These are phyloP conservation scores for Drosophila algonquin DNA, from an alignment of 2,888 invertebrate genomes.

Conservation along the genomic window DNA sequence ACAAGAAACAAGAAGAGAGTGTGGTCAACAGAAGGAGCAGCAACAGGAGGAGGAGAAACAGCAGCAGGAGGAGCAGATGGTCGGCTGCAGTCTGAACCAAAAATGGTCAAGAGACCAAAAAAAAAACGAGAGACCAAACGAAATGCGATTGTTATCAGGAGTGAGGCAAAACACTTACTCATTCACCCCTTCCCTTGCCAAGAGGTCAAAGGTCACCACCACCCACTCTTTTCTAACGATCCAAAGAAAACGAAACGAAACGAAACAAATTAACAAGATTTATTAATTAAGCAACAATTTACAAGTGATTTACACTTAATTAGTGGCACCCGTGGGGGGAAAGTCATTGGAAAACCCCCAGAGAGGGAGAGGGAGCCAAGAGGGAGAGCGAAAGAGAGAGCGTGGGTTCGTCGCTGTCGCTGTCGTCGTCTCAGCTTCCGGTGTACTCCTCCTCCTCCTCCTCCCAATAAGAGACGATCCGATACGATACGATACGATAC, in stretches of 20 bases:
- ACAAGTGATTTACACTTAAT: constrained; percentile 79
- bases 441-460: constrained; percentile 14
- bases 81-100: constrained; percentile 5
- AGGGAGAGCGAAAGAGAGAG: neutral
- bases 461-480: no score
- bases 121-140: constrained; percentile 8
- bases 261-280: constrained; percentile 58
- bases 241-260: neutral
- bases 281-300: constrained; percentile 69
- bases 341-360: constrained; percentile 13
- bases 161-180: neutral
- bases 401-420: constrained; percentile 52
- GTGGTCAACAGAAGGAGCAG: constrained; percentile 64
- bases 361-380: neutral
- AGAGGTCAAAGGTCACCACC: constrained; percentile 60
- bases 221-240: neutral
- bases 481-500: neutral
- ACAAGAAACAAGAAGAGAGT: constrained; percentile 31
- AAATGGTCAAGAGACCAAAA: constrained; percentile 27
- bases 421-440: constrained; percentile 29
- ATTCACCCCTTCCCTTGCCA: neutral
- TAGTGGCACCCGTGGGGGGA: constrained; percentile 65
- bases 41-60: no score
- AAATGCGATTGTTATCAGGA: constrained; percentile 36
- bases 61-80: neutral